Evolutionary conservation across 64 coral and sea anemone genomes (phyloP).

Genomic region (Stylophora pistillata): DNA sequence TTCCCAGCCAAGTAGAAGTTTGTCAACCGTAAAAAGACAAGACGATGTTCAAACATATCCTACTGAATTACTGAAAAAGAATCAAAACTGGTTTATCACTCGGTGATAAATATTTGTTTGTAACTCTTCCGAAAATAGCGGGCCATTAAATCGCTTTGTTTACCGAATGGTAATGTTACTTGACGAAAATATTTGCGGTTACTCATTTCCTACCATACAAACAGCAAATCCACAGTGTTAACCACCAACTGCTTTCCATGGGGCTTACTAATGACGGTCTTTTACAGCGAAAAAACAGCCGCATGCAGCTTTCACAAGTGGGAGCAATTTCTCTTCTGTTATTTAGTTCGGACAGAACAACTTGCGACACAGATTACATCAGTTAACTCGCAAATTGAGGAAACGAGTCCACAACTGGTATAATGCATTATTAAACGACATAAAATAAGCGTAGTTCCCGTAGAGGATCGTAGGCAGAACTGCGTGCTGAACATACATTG

Average conservation of each 20-base stretch:
- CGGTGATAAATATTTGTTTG: neutral
- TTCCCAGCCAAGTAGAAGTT: neutral
- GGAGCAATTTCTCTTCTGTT: neutral
- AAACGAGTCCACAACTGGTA: constrained; percentile 14
- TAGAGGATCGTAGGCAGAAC: neutral
- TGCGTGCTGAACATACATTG: neutral
- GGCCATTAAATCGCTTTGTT: neutral
- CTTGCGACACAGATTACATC: constrained; percentile 22
- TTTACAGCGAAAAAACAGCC: neutral
- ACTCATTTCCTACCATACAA: constrained; percentile 26
- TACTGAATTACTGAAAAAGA: neutral
- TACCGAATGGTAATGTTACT: neutral
- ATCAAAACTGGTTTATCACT: neutral
- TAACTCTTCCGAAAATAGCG: neutral
- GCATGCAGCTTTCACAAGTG: neutral
- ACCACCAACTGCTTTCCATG: neutral
- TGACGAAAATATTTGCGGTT: constrained; percentile 12
- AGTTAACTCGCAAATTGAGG: neutral
- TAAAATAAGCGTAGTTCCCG: neutral
- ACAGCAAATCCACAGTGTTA: constrained; percentile 5
- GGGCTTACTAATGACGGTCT: neutral
- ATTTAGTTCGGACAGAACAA: neutral
- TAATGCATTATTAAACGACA: constrained; percentile 26
- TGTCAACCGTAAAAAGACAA: neutral
- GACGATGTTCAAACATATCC: neutral